Evolutionary conservation across 1,140 invertebrate species (phyloP), one percentile per base, ranked within the genome.

Genomic region (Ridgeia piscesae): DNA sequence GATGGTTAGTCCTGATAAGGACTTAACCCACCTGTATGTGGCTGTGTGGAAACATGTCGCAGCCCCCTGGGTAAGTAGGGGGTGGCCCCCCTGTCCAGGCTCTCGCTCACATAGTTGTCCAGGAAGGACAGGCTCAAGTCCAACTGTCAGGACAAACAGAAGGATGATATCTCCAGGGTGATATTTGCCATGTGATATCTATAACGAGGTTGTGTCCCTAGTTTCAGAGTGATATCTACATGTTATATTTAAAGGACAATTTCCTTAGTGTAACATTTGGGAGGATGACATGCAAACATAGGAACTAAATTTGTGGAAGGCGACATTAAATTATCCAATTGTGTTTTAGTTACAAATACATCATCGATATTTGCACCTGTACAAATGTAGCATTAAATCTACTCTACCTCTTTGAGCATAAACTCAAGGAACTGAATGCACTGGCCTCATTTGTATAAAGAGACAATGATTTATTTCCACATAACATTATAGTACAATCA

Each of bases 71-170:
- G 91, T 33, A 33, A 31, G 89, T 93, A 93, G 11, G 93, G 91
- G 35, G 33, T 35, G 27, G 93, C 92, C 31, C 93, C 93, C 27
- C 9, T 88, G 33, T 93, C 92, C 33, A 93, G 88, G 35, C 88
- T 34, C 11, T 93, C 93, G 91, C 93, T 91, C 33, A 93, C 93
- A 89, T 89, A 93, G 14, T 93, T 91, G 91, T 93, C 93, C 6
- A 93, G 91, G 88, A 93, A 93, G 31, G 92, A 91, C 34, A 93
- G 48, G 34, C 92, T 91, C 31, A 92, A 34, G 88, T 93, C 93
- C 34, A 93, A 48, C 93, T 93, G 89, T 9, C 91, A 93, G 21
- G 88, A 42, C 35, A 88, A 77, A 77, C 58, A 77, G 27, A 9
- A 77, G 58, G 58, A 2, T 77, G 17, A 77, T 77, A 77, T 77